Evolutionary conservation across 2,888 invertebrate species (phyloP).

Genomic region (Phaedon cochleariae): DNA sequence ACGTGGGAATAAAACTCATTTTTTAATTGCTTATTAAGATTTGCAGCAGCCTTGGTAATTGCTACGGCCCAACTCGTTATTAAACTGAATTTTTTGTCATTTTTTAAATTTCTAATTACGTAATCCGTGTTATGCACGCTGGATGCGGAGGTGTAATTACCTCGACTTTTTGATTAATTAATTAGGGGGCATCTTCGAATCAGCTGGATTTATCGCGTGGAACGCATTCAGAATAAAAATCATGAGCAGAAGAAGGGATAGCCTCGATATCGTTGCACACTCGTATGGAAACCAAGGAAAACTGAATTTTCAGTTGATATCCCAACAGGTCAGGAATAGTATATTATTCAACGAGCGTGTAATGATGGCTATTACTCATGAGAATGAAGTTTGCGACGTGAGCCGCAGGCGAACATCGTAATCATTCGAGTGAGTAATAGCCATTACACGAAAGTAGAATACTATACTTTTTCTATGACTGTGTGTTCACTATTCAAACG

Average conservation of each 20-base stretch:
- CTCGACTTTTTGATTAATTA: constrained; percentile 28
- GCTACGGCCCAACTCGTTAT: constrained; percentile 26
- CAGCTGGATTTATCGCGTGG: constrained; percentile 24
- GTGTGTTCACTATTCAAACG: too few relatives aligned
- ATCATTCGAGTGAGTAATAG: too few relatives aligned
- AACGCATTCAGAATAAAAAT: background rate
- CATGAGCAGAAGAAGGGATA: background rate
- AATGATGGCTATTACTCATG: too few relatives aligned
- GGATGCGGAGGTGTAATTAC: constrained; percentile 25
- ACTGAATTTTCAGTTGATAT: too few relatives aligned
- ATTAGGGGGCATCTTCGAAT: constrained; percentile 29
- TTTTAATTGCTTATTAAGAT: constrained; percentile 28
- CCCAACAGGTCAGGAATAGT: too few relatives aligned
- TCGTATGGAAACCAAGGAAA: too few relatives aligned
- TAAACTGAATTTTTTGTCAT: constrained; percentile 28
- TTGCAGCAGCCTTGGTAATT: constrained; percentile 22
- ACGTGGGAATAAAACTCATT: constrained; percentile 27
- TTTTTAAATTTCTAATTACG: constrained; percentile 25
- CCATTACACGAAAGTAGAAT: too few relatives aligned
- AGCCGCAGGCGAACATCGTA: too few relatives aligned
- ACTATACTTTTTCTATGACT: too few relatives aligned
- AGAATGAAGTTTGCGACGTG: too few relatives aligned
- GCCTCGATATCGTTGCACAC: too few relatives aligned
- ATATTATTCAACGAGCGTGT: too few relatives aligned
- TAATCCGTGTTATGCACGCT: constrained; percentile 16